Conservation (phyloP, 2,888 invertebrate genomes). For the Blomia tropicalis region DNA sequence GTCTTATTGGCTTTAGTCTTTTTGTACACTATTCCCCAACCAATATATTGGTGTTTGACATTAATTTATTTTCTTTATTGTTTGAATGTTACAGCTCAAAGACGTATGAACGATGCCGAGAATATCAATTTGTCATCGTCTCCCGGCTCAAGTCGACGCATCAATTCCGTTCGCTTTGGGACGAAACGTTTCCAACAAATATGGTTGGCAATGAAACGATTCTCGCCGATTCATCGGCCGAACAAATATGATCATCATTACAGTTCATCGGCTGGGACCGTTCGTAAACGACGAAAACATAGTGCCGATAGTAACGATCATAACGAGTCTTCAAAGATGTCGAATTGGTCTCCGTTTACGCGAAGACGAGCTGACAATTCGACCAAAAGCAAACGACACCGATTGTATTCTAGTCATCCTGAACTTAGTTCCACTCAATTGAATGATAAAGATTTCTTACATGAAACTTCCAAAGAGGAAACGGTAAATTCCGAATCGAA, state of each 20-base stretch:
- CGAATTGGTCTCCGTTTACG: constrained; percentile 3
- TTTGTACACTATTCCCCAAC: not conserved
- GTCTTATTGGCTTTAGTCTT: constrained; percentile 2
- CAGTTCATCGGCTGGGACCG: not conserved
- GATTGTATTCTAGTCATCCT: constrained; percentile 30
- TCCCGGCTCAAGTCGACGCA: not conserved
- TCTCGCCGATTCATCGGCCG: constrained; percentile 24
- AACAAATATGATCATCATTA: not conserved
- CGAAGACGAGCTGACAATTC: not conserved
- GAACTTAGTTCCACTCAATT: constrained; percentile 29
- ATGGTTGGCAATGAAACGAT: constrained; percentile 27
- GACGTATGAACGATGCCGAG: not conserved
- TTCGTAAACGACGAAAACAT: not conserved
- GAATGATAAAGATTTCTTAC: constrained; percentile 21
- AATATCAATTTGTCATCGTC: not conserved
- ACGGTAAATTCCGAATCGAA: not conserved
- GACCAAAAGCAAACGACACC: not conserved
- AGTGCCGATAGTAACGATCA: not conserved
- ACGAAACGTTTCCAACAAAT: constrained; percentile 26
- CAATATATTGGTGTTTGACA: not conserved
- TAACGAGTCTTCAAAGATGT: not conserved
- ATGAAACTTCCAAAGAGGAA: not conserved
- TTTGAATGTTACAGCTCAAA: not conserved
- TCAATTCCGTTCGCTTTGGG: not conserved
- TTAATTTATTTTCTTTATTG: not conserved